These are phyloP conservation scores for Proctacanthus coquilletti DNA, from an alignment of 1,140 invertebrate species.

Conservation along the genomic window DNA sequence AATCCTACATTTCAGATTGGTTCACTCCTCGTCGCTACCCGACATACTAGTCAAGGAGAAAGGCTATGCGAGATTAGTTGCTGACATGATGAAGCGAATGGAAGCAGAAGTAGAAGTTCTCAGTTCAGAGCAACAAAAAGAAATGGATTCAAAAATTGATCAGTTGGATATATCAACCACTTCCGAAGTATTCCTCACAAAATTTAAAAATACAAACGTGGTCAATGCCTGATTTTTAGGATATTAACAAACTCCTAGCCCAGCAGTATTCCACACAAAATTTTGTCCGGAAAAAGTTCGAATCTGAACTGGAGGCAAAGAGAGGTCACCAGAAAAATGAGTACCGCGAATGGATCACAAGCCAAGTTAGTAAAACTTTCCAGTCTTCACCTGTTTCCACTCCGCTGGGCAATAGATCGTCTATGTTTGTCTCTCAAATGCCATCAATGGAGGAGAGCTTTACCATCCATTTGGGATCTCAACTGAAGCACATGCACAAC, in stretches of 20 bases:
- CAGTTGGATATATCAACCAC: conserved; percentile 27
- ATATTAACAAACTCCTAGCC: conserved; percentile 61
- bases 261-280: conserved; percentile 47
- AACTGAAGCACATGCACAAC: conserved; percentile 98
- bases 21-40: conserved; percentile 62
- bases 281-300: conserved; percentile 59
- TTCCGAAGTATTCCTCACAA: conserved; percentile 12
- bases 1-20: conserved; percentile 32
- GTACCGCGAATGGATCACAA: conserved; percentile 63
- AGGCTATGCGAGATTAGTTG: conserved; percentile 53
- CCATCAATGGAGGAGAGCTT: conserved; percentile 78
- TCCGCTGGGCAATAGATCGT: conserved; percentile 27
- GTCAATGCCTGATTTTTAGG: conserved; percentile 34
- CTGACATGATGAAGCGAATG: conserved; percentile 45
- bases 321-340: conserved; percentile 63
- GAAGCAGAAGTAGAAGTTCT: conserved; percentile 47
- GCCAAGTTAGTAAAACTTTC: conserved; percentile 24
- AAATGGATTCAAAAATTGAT: conserved; percentile 27
- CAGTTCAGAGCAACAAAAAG: conserved; percentile 40
- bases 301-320: conserved; percentile 57
- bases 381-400: conserved; percentile 17
- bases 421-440: conserved; percentile 27
- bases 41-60: conserved; percentile 67
- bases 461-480: conserved; percentile 91
- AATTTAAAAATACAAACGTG: conserved; percentile 3